phyloP scores from a whole-genome alignment of 2,113 vertebrate species.

The Protobothrops mucrosquamatus region DNA sequence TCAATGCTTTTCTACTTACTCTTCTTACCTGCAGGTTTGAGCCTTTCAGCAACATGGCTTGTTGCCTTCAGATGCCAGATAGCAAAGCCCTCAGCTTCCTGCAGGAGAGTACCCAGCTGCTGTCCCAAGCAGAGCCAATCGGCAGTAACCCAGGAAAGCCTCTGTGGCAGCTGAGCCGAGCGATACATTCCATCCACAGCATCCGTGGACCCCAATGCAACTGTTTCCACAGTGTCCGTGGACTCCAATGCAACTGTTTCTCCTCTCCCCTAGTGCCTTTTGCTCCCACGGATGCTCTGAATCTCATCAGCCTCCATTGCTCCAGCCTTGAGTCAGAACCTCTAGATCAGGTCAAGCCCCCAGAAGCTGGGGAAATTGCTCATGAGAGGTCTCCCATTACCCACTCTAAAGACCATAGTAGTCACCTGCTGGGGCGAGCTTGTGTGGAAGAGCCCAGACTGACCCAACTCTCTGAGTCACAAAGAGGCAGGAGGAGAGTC shows the following conservation, averaged over 20 bases:
- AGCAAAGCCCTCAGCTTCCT: conserved; percentile 69
- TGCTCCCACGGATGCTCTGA: conserved; percentile 70
- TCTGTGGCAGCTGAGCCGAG: background rate
- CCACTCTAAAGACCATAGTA: background rate
- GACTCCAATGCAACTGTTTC: background rate
- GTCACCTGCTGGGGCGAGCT: background rate
- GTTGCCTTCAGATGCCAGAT: conserved; percentile 38
- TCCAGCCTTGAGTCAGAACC: conserved; percentile 50
- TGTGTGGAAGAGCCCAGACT: background rate
- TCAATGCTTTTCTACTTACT: background rate
- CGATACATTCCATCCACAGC: background rate
- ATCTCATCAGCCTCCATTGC: conserved; percentile 76
- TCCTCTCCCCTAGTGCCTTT: background rate
- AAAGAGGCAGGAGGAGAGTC: conserved; percentile 47
- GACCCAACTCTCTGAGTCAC: background rate
- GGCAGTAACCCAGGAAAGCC: background rate
- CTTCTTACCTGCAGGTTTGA: background rate
- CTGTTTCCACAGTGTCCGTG: background rate
- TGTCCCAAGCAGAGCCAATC: background rate
- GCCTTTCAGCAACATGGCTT: background rate
- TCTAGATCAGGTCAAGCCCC: background rate
- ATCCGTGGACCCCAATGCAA: background rate
- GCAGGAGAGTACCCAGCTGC: conserved; percentile 68
- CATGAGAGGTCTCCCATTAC: background rate
- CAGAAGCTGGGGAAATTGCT: background rate